These are phyloP conservation scores for Callocephalon fimbriatum DNA, from an alignment of 2,113 vertebrate species.

Conservation along the genomic window DNA sequence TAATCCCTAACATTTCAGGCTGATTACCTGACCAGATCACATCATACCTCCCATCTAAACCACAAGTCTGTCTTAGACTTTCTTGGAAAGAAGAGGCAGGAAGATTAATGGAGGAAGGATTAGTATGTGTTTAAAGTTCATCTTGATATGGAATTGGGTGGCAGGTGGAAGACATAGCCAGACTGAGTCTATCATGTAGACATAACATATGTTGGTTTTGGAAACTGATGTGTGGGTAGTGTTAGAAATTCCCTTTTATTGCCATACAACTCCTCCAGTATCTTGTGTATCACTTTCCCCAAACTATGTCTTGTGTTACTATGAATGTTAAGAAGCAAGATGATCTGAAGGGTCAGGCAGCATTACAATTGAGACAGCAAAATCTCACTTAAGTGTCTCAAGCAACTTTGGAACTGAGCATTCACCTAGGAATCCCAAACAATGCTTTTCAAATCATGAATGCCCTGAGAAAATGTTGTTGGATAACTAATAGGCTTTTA, in stretches of 20 bases:
- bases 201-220: not conserved
- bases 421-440: not conserved
- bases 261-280: not conserved
- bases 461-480: not conserved
- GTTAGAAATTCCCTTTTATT: not conserved
- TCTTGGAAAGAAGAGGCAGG: not conserved
- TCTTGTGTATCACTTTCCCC: not conserved
- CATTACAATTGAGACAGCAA: not conserved
- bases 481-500: not conserved
- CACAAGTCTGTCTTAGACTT: not conserved
- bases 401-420: not conserved
- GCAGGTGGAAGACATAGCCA: not conserved
- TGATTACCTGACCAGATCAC: not conserved
- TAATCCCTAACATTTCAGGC: not conserved
- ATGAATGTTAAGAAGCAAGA: not conserved
- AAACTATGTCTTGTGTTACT: not conserved
- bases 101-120: not conserved
- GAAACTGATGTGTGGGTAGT: not conserved
- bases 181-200: not conserved
- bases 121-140: not conserved
- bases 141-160: not conserved
- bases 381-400: not conserved
- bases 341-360: not conserved
- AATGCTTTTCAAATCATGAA: not conserved
- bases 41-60: not conserved